Base-by-base conservation (phyloP, 2,888 invertebrate species). In the Hypomecis atomaria region DNA sequence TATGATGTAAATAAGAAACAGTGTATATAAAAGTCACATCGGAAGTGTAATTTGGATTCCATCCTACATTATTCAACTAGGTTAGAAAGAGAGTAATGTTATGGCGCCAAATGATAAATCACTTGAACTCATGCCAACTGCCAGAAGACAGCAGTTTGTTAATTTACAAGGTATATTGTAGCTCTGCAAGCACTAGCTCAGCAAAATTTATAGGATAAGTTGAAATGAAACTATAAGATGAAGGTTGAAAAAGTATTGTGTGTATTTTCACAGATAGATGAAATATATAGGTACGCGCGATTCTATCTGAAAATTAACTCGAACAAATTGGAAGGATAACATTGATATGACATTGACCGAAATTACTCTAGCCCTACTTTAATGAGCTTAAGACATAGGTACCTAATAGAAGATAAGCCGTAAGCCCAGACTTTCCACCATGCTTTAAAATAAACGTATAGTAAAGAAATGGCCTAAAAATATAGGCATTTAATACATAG, bases 61-160 rank as follows among this genome's bases (percentile, higher is more conserved):
- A 47, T 47, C 45, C 56, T 47, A 40, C 47, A 56, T 47, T 47
- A 56, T 56, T 56, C 56, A 56, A 23, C 38, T 47, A 56, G 52
- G 33, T 52, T 52, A 52, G 40, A 57, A 57, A 57, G 58, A 53
- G 47, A 60, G 45, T 57, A 62, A 52, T 57, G 50, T 45, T 38
- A 44, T 44, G 42, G 48, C 47, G 11, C 55, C 59, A 13, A 38
- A 50, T 64, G 59, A 64, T 64, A 64, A 59, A 64, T 55, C 11
- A 5, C 55, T 59, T 64, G 59, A 59, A 55, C 59, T 49, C 49
- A 49, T 59, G 63, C 63, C 63, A 59, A 55, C 59, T 64, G 49
- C 13, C 59, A 64, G 38, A 50, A 59, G 38, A 49, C 48, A 44
- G 54, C 54, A 63, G 63, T 49, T 49, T 48, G 53, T 49, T 59